Evolutionary conservation across 92 coral and sea anemone genomes (phyloP).

Genomic region (Porites cylindrica): DNA sequence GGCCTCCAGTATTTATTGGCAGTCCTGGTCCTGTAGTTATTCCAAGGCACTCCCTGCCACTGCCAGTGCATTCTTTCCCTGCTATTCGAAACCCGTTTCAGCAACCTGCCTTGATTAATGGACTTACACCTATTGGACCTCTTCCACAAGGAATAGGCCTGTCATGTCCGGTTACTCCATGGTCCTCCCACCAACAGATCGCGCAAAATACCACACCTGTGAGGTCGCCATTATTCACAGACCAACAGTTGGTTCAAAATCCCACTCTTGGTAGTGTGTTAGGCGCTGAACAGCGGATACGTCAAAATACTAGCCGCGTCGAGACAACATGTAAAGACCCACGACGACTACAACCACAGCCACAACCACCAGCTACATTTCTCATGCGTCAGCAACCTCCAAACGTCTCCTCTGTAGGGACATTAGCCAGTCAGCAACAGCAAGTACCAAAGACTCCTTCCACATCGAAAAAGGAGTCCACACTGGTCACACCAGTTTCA

Average conservation of each 20-base stretch:
- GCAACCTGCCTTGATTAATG: conserved; percentile 7
- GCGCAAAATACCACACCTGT: background rate
- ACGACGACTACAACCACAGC: background rate
- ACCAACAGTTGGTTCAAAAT: background rate
- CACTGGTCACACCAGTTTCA: background rate
- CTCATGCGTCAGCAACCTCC: background rate
- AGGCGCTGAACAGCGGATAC: background rate
- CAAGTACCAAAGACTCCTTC: background rate
- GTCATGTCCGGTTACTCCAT: background rate
- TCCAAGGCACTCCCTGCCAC: conserved; percentile 11
- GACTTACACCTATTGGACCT: background rate
- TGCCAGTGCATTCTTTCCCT: conserved; percentile 13
- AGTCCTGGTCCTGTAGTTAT: background rate
- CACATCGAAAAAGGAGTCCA: too few species aligned
- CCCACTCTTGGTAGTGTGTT: background rate
- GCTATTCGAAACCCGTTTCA: conserved; percentile 1
- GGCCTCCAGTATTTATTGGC: background rate
- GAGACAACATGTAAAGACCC: background rate
- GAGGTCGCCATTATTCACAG: background rate
- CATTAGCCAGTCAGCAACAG: background rate
- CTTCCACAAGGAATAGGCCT: conserved; percentile 10
- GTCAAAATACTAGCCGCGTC: background rate
- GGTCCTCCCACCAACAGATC: background rate
- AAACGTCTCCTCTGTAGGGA: background rate
- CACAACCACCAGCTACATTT: background rate